Base-by-base conservation (phyloP, 2,888 invertebrate species). In the Microctonus hyperodae region DNA sequence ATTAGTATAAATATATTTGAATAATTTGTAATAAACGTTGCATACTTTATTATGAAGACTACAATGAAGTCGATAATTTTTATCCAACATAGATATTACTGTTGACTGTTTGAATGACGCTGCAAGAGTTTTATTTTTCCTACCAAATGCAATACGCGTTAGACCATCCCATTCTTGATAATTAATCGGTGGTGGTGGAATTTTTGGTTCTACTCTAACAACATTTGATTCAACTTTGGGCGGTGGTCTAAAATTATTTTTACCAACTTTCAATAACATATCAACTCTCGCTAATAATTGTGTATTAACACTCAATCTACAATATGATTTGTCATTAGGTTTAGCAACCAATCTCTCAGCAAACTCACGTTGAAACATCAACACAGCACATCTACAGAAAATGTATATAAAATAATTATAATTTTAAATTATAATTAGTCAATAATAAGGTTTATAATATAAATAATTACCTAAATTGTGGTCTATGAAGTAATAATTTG, bases 351-450 rank as follows among this genome's bases (percentile, higher is more conserved):
- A 86, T 80, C 99, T 88, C 79, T 98, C 94, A 1, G 99, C 98
- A 87, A 99, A 99, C 86, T 99, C 99, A 78, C 94, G 89, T 86
- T 99, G 99, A 81, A 99, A 98, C 98, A 99, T 99, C 10, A 99
- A 87, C 4, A 99, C 91, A 20, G 99, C 99, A 87, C 97, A 98
- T 73, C 98, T 90, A 79, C 91, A 93, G n/a, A n/a, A n/a, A n/a
- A n/a, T n/a, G n/a, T 44, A 7, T 7, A 33, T 40, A 28, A 2
- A 7, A 22, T n/a, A 51, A 2, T 11, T 22, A 13, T 16, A 56
- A 58, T 11, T 31, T 62, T 55, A 37, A 28, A 25, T 37, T 28
- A 11, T 20, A 55, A 31, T 11, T 28, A 55, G 7, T 60, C 10
- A 56, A 53, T 56, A 23, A 20, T 33, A 9, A 33, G n/a, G n/a